Evolutionary conservation across 2,797 vertebrate genomes (phyloP).

Genomic region (Gymnodraco acuticeps): DNA sequence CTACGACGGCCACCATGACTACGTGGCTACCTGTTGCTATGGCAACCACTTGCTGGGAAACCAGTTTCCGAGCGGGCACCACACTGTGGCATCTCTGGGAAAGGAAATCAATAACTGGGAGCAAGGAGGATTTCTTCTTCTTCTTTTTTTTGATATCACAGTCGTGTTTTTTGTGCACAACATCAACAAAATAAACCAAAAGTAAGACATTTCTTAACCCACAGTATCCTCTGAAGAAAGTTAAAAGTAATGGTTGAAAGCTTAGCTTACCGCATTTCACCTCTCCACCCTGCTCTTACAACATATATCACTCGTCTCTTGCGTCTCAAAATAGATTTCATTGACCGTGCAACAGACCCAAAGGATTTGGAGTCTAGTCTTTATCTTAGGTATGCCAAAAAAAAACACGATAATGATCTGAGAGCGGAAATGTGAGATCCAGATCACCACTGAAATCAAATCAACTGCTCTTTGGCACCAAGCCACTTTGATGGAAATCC

Average conservation of each 20-base stretch:
- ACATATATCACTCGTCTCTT: constrained; percentile 1
- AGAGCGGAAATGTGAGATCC: constrained; percentile 61
- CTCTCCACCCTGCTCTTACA: constrained; percentile 10
- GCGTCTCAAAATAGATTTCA: constrained; percentile 29
- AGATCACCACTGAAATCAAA: constrained; percentile 64
- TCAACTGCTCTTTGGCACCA: constrained; percentile 58
- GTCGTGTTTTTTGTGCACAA: not conserved
- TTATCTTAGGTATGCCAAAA: constrained; percentile 54
- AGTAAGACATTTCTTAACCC: not conserved
- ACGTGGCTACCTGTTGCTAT: constrained; percentile 86
- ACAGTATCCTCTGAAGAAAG: not conserved
- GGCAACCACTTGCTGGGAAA: constrained; percentile 75
- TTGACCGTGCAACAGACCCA: constrained; percentile 20
- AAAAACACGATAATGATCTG: constrained; percentile 48
- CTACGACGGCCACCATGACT: constrained; percentile 71
- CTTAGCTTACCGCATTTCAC: not conserved
- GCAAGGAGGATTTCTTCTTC: constrained; percentile 22
- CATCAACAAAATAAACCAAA: not conserved
- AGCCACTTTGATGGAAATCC: constrained; percentile 30
- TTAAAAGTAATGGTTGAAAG: too few relatives aligned
- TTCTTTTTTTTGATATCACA: not conserved
- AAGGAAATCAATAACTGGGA: constrained; percentile 75
- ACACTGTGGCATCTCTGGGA: constrained; percentile 62
- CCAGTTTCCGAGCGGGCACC: constrained; percentile 66
- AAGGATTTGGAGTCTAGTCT: constrained; percentile 41